Evolutionary conservation across 2,113 vertebrate species (phyloP).

Genomic region (Entelurus aequoreus): DNA sequence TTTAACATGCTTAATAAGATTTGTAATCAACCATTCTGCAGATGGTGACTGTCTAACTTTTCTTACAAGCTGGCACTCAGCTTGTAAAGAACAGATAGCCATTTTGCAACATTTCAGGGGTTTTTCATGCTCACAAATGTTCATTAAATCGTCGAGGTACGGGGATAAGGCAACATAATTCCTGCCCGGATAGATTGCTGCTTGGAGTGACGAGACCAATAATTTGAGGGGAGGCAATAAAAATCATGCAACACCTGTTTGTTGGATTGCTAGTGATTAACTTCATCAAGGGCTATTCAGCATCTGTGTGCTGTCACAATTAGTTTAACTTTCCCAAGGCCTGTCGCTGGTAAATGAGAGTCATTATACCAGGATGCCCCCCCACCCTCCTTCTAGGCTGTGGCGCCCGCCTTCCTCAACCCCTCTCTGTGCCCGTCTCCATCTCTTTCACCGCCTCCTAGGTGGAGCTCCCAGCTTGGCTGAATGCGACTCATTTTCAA

Average conservation of each 20-base stretch:
- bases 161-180: constrained; percentile 9
- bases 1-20: neutral
- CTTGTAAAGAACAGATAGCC: no score
- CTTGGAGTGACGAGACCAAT: constrained; percentile 34
- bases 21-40: neutral
- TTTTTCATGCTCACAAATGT: constrained; percentile 7
- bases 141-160: constrained; percentile 19
- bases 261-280: constrained; percentile 74
- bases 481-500: constrained; percentile 69
- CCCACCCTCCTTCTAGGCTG: constrained; percentile 50
- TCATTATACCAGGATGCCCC: constrained; percentile 70
- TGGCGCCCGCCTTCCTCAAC: constrained; percentile 57
- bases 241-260: constrained; percentile 73
- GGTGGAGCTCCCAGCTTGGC: constrained; percentile 64
- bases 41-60: neutral
- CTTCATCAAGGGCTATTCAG: constrained; percentile 78
- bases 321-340: constrained; percentile 72
- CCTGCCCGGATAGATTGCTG: constrained; percentile 33
- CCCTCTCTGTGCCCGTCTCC: constrained; percentile 56
- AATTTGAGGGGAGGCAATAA: constrained; percentile 62
- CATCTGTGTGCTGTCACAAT: constrained; percentile 74
- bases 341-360: constrained; percentile 73
- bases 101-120: no score
- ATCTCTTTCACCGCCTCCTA: constrained; percentile 64
- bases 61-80: no score